Percentiles rank a stretch among this genome's conserved stretches.
Conservation (phyloP, 2,797 vertebrate species). For the Harpagifer antarcticus region DNA sequence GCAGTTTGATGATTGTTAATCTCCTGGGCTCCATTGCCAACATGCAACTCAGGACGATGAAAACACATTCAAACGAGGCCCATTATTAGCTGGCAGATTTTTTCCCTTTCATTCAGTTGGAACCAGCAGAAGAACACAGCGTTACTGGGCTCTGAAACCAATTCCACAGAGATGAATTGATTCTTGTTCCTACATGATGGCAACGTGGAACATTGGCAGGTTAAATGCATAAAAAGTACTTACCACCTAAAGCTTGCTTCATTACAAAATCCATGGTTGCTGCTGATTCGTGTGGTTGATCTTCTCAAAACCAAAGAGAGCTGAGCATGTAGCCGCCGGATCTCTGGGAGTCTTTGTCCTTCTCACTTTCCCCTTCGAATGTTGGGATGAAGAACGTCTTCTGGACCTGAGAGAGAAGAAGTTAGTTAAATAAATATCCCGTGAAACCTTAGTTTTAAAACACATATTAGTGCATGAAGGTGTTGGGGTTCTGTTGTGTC, state of each 20-base stretch:
- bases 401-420: constrained; percentile 33
- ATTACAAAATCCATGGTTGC: constrained; percentile 97
- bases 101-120: not conserved
- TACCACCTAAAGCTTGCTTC: constrained; percentile 98
- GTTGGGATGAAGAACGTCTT: constrained; percentile 16
- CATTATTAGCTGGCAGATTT: not conserved
- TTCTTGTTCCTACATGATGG: not conserved
- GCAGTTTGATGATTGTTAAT: not conserved
- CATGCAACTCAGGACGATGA: not conserved
- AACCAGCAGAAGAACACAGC: not conserved
- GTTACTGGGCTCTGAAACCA: not conserved
- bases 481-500: too few species aligned
- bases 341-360: constrained; percentile 13
- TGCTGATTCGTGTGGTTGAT: constrained; percentile 61
- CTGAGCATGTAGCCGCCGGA: constrained; percentile 83
- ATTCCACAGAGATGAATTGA: not conserved
- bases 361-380: constrained; percentile 16
- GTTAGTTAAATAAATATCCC: not conserved
- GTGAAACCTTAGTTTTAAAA: not conserved
- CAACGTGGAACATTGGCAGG: too few species aligned
- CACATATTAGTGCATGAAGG: too few species aligned
- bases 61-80: not conserved
- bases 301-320: constrained; percentile 74
- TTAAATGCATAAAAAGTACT: constrained; percentile 59
- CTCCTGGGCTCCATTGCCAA: not conserved